Base-by-base conservation (phyloP, 2,113 vertebrate genomes). In the Menidia beryllina region DNA sequence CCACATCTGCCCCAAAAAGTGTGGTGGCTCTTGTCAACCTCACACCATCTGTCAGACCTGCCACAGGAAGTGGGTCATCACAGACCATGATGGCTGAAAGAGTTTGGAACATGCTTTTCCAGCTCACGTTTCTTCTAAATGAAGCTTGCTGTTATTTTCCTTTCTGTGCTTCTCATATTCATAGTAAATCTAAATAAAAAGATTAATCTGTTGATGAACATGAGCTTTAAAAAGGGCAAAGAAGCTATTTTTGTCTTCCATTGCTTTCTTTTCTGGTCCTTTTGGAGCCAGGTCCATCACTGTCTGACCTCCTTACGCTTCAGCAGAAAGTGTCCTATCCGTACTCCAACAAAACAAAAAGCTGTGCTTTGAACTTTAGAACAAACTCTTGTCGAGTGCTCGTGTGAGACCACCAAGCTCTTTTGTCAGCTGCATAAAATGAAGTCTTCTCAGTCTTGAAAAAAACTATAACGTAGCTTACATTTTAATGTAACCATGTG, bases 21-120 rank as follows among this genome's bases (percentile, higher is more conserved):
- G 36, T 77, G 79, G 66, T 68, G 56, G 49, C 80, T 49, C 47
- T 38, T 4, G 6, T 47, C 56, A 49, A 70, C 78, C 75, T 73
- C 71, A 52, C 78, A 45, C 84, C 78, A 82, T 87, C 84, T 84
- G 86, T 58, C 69, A n/a, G 43, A 54, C 5, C 4, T n/a, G 57
- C 56, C 69, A 50, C 66, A 56, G 50, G 59, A 84, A 84, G 58
- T 75, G 59, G 71, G 79, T 69, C 79, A 63, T 62, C 51, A 27
- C 60, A 7, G 25, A 38, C 17, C 15, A 63, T 0, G 17, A 70
- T n/a, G n/a, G n/a, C n/a, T n/a, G n/a, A n/a, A 17, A 14, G 58
- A 25, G 19, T 41, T n/a, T 41, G 38, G 17, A 55, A 45, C 26
- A 14, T 14, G 27, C 10, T 10, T 34, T 34, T 60, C 45, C 23